Percentiles rank a stretch among this genome's conserved stretches.
These are phyloP conservation scores for Tetragnatha versicolor DNA, from an alignment of 1,140 invertebrate species.

Conservation along the genomic window DNA sequence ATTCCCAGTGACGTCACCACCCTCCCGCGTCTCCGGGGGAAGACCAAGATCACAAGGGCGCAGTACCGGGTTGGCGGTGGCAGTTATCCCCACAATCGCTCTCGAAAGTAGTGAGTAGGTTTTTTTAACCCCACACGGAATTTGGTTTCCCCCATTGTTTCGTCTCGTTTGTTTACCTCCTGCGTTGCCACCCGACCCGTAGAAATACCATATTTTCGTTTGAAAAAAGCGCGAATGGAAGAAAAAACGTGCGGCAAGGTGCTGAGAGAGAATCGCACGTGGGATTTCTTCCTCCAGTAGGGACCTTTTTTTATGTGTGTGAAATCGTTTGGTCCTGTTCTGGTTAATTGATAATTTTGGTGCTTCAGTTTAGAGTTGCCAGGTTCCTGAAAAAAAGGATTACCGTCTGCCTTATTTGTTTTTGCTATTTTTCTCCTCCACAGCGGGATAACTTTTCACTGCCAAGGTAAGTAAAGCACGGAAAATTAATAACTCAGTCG, in stretches of 20 bases:
- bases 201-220: too few relatives aligned
- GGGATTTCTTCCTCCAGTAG: too few relatives aligned
- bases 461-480: conserved; percentile 21
- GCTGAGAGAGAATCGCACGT: neutral
- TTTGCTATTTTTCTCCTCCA: neutral
- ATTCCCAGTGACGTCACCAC: conserved; percentile 30
- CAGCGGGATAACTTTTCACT: conserved; percentile 22
- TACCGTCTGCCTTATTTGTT: neutral
- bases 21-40: conserved; percentile 31
- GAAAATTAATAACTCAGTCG: too few relatives aligned
- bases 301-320: too few relatives aligned
- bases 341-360: too few relatives aligned
- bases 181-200: too few relatives aligned
- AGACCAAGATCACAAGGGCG: conserved; percentile 30
- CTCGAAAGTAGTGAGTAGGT: conserved; percentile 18
- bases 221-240: too few relatives aligned
- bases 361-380: too few relatives aligned
- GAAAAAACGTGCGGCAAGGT: neutral
- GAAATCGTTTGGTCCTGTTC: too few relatives aligned
- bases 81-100: neutral
- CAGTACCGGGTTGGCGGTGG: conserved; percentile 8
- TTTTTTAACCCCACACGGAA: neutral
- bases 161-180: too few relatives aligned
- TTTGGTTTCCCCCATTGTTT: too few relatives aligned
- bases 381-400: too few relatives aligned